phyloP scores from a whole-genome alignment of 2,888 invertebrate genomes.

The Automeris io region DNA sequence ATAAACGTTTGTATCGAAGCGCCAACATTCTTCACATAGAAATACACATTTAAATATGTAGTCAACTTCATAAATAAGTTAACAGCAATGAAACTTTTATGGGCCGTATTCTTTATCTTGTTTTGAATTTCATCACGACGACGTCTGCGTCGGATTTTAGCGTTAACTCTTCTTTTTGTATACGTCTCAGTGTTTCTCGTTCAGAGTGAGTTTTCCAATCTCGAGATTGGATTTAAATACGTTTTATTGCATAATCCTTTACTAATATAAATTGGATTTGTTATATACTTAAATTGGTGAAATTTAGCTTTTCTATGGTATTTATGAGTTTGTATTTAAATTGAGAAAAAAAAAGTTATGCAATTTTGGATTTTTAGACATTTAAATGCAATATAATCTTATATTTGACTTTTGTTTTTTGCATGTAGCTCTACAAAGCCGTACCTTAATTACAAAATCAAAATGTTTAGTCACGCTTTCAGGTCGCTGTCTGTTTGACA shows the following conservation, averaged over 20 bases:
- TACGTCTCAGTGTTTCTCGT: neutral
- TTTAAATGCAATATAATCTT: no score
- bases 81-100: conserved; percentile 71
- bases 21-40: conserved; percentile 27
- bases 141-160: conserved; percentile 51
- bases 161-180: conserved; percentile 31
- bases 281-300: neutral
- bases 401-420: no score
- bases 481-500: no score
- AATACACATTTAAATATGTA: conserved; percentile 61
- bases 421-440: no score
- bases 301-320: neutral
- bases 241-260: conserved; percentile 14
- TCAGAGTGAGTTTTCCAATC: conserved; percentile 25
- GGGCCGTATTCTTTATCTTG: conserved; percentile 68
- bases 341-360: no score
- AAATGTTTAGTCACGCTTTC: no score
- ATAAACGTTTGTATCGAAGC: neutral
- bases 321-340: no score
- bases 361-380: no score
- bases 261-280: conserved; percentile 17
- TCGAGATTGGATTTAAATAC: conserved; percentile 26
- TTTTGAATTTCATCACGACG: conserved; percentile 69
- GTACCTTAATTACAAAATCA: no score
- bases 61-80: conserved; percentile 69